Evolutionary conservation across 2,797 vertebrate genomes (phyloP).

Genomic region (Onychomys torridus): DNA sequence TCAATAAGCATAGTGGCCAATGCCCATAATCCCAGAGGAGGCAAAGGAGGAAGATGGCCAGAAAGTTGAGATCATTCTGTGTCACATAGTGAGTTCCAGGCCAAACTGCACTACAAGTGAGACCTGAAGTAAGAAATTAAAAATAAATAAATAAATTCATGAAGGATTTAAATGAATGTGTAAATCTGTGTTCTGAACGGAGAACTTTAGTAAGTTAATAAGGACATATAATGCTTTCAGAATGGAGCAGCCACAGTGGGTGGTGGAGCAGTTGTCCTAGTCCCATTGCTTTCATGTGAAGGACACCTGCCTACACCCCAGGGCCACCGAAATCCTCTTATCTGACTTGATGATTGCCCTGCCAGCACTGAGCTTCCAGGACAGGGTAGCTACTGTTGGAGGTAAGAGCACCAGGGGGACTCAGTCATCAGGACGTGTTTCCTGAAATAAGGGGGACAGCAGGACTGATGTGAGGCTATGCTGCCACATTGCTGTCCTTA

Average conservation of each 20-base stretch:
- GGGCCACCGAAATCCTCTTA: not conserved
- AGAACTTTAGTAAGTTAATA: not conserved
- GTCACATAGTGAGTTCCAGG: not conserved
- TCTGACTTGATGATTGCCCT: not conserved
- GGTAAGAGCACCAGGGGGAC: not conserved
- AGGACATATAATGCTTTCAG: not conserved
- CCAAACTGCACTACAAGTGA: not conserved
- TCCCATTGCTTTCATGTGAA: not conserved
- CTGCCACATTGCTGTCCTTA: not conserved
- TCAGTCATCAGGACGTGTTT: not conserved
- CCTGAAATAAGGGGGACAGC: not conserved
- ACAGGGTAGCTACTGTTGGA: not conserved
- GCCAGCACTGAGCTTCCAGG: not conserved
- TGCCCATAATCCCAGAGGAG: not conserved
- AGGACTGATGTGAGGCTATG: not conserved
- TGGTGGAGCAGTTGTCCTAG: not conserved
- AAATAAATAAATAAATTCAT: not conserved
- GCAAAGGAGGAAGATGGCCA: not conserved
- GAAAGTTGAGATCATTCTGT: not conserved
- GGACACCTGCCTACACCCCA: no score
- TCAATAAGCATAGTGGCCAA: not conserved
- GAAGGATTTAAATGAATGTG: not conserved
- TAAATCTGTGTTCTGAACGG: not conserved
- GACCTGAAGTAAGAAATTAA: not conserved
- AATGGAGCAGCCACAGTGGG: not conserved